These are phyloP conservation scores for Cyclina sinensis DNA, from an alignment of 1,140 invertebrate species.

Conservation along the genomic window DNA sequence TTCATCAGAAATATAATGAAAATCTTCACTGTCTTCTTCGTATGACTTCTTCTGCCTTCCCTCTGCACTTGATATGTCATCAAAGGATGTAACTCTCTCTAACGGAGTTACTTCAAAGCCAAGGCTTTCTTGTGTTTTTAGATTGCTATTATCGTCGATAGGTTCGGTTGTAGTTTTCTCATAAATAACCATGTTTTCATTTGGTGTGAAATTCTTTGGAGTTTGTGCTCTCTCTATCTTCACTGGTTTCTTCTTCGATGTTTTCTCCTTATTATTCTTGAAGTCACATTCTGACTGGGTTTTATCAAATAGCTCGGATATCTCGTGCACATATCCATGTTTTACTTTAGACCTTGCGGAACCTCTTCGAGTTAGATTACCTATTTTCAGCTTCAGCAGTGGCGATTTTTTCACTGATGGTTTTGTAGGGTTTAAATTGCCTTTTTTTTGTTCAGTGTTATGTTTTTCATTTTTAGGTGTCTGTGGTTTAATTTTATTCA, in stretches of 20 bases:
- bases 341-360: constrained; percentile 49
- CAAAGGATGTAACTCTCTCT: constrained; percentile 14
- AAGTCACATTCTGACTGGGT: neutral
- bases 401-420: neutral
- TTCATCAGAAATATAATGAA: neutral
- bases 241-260: neutral
- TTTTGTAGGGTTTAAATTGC: neutral
- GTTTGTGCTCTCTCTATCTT: neutral
- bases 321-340: constrained; percentile 50
- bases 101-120: constrained; percentile 59
- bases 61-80: neutral
- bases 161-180: neutral
- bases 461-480: too few species aligned
- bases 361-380: constrained; percentile 15
- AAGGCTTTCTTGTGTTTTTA: neutral
- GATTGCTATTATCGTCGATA: too few species aligned
- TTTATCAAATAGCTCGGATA: constrained; percentile 51
- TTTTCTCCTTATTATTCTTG: neutral
- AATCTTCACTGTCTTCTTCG: neutral
- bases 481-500: too few species aligned
- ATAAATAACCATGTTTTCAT: constrained; percentile 39
- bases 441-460: too few species aligned
- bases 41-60: neutral
- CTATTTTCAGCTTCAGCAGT: constrained; percentile 26
- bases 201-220: constrained; percentile 32